Evolutionary conservation across 2,797 vertebrate genomes (phyloP).

Genomic region (Pristis pectinata): DNA sequence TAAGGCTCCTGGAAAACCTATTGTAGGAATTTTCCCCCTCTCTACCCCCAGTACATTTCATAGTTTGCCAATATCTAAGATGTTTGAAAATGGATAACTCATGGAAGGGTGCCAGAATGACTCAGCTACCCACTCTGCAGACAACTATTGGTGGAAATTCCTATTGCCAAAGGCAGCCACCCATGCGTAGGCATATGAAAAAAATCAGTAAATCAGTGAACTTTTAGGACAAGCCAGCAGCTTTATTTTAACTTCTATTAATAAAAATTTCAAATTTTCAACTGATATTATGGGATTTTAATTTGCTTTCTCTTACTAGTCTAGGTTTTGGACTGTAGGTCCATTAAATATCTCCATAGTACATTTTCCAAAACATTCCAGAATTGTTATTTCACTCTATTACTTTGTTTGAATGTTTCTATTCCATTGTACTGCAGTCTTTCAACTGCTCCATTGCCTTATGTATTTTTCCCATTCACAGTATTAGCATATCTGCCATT

Average conservation of each 20-base stretch:
- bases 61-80: too few species aligned
- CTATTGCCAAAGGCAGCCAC: too few species aligned
- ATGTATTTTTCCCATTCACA: not conserved
- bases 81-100: too few species aligned
- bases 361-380: not conserved
- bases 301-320: not conserved
- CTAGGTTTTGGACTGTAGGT: not conserved
- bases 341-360: not conserved
- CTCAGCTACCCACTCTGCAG: too few species aligned
- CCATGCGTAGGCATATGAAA: too few species aligned
- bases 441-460: not conserved
- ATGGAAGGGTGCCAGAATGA: too few species aligned
- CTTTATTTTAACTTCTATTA: not conserved
- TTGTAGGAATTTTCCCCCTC: too few species aligned
- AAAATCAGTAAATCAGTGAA: not conserved
- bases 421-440: not conserved
- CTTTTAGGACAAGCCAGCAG: not conserved
- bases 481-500: not conserved
- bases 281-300: not conserved
- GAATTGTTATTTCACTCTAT: not conserved
- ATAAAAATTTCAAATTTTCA: not conserved
- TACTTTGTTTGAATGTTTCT: not conserved
- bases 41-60: too few species aligned
- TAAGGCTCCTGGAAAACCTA: too few species aligned
- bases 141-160: too few species aligned